These are phyloP conservation scores for Lamprotornis superbus DNA, from an alignment of 2,113 vertebrate genomes.

Conservation along the genomic window DNA sequence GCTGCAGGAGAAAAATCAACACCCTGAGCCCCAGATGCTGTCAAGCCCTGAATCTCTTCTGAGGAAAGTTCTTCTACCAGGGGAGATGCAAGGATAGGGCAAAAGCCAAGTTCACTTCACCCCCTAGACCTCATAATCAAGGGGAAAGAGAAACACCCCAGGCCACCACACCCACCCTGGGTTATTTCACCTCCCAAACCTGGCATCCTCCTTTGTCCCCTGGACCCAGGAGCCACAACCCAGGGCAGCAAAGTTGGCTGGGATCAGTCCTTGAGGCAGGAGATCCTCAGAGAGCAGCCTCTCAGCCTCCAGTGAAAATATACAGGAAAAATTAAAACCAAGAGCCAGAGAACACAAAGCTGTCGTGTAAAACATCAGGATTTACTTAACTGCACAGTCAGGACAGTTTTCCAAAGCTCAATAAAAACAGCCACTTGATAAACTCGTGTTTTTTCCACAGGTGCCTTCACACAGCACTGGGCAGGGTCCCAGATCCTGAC, in stretches of 20 bases:
- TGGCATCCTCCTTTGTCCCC: not conserved
- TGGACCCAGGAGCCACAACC: not conserved
- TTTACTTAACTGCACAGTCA: not conserved
- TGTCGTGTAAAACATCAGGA: accelerated
- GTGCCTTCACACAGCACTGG: not conserved
- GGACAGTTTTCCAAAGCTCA: not conserved
- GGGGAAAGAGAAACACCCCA: not conserved
- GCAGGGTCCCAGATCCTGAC: accelerated
- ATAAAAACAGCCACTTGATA: not conserved
- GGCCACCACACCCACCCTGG: accelerated
- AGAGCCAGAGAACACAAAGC: not conserved
- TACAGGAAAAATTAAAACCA: not conserved
- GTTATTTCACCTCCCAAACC: not conserved
- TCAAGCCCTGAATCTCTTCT: not conserved
- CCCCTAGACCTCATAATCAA: not conserved
- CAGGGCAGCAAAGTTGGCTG: accelerated
- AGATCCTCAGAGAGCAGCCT: not conserved
- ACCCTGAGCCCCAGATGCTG: not conserved
- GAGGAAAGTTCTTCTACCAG: not conserved
- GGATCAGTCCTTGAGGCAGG: not conserved
- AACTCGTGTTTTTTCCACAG: not conserved
- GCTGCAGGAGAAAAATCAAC: not conserved
- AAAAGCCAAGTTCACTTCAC: not conserved
- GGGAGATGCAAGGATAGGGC: accelerated
- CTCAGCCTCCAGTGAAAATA: not conserved